phyloP scores from a whole-genome alignment of 2,797 vertebrate species.

The Discoglossus pictus region DNA sequence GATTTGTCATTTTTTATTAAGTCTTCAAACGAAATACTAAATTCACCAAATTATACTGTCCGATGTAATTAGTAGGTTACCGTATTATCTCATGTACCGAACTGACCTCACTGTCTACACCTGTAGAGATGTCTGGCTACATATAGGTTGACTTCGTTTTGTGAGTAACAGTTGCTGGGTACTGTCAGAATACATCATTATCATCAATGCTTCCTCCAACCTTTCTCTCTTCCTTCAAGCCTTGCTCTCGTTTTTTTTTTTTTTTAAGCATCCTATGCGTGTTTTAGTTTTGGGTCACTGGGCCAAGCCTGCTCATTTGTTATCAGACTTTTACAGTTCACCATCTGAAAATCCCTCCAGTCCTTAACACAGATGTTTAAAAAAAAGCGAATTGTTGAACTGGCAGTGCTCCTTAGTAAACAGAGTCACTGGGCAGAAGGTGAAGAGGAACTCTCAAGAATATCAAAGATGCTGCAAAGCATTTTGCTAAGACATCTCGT shows the following conservation, averaged over 20 bases:
- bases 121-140: conserved; percentile 62
- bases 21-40: not conserved
- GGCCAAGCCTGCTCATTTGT: conserved; percentile 63
- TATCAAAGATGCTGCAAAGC: conserved; percentile 53
- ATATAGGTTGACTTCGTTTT: conserved; percentile 47
- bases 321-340: conserved; percentile 57
- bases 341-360: conserved; percentile 58
- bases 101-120: conserved; percentile 57
- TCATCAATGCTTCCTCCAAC: conserved; percentile 67
- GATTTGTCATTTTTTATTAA: conserved; percentile 15
- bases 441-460: conserved; percentile 64
- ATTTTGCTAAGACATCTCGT: conserved; percentile 64
- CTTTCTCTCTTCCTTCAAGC: conserved; percentile 56
- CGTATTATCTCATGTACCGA: conserved; percentile 33
- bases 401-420: conserved; percentile 61
- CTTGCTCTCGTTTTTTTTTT: not conserved
- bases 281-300: conserved; percentile 71
- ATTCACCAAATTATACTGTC: conserved; percentile 52
- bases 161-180: conserved; percentile 68
- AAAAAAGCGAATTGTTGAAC: conserved; percentile 64
- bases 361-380: conserved; percentile 60
- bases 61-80: conserved; percentile 54
- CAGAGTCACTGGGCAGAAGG: conserved; percentile 63
- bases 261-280: conserved; percentile 59
- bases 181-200: conserved; percentile 79